Base-by-base conservation (phyloP, 2,888 invertebrate species). In the Bhutanitis thaidina region DNA sequence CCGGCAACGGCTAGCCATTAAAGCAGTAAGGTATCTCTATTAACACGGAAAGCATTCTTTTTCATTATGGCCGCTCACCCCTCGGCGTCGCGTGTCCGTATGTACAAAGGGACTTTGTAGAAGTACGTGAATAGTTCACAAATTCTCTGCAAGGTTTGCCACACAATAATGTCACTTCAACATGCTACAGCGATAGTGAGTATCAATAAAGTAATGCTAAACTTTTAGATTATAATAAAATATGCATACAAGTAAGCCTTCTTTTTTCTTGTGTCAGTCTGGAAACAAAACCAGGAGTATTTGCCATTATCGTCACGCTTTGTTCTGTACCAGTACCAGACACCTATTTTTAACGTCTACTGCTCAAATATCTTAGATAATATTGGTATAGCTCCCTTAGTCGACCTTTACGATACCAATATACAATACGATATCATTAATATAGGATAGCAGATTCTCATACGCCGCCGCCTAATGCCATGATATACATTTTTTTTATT, bases 21-120 rank as follows among this genome's bases (percentile, higher is more conserved):
- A 43, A 46, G 27, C 46, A 34, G 44, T 15, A 10, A 51, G 51
- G 51, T 52, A 52, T 52, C 51, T 52, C 51, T 49, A 61, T 60
- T 55, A 58, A 55, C 56, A 52, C 48, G 51, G 51, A 55, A 55
- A 52, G 54, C 57, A 61, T 60, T 61, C 56, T 60, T 61, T 61
- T 61, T 58, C 60, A 61, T 60, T 60, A 60, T 55, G 47, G 52
- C 49, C 37, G 47, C 52, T 49, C 54, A 49, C 52, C 59, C 58
- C 56, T 50, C 52, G 52, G 45, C 52, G 47, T 56, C 46, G 57
- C 56, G 55, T 56, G 55, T 51, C 51, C 48, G 55, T 55, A 56
- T 58, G 52, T 56, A 54, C 55, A 54, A 54, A 54, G 34, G 44
- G 53, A 40, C 45, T 20, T 32, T 43, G 27, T 27, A 29, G 15